A percentile compares a stretch with the other conserved stretches of the same genome.
phyloP scores from a whole-genome alignment of 2,888 invertebrate genomes.

The Aspidiotus destructor region DNA sequence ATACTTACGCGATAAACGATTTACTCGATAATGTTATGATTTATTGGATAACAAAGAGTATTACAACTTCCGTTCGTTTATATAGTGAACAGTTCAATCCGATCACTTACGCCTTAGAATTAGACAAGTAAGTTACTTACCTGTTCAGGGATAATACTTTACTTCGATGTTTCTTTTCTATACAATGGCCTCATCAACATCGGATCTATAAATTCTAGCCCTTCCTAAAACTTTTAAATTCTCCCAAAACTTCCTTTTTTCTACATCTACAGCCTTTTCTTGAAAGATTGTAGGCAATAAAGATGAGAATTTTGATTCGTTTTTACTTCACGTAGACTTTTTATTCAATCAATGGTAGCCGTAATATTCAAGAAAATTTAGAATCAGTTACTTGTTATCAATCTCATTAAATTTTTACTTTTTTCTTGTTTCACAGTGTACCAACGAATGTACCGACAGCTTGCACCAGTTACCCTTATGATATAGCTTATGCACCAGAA shows the following conservation, averaged over 20 bases:
- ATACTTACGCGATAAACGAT: slow-evolving; percentile 57
- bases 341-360: too few relatives aligned
- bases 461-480: slow-evolving; percentile 63
- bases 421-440: slow-evolving; percentile 46
- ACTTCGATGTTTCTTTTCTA: not conserved
- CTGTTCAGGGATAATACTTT: not conserved
- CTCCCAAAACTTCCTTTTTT: too few relatives aligned
- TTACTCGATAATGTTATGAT: slow-evolving; percentile 69
- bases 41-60: slow-evolving; percentile 66
- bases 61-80: slow-evolving; percentile 62
- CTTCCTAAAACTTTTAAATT: too few relatives aligned
- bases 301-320: too few relatives aligned
- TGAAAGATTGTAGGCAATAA: too few relatives aligned
- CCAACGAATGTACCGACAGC: slow-evolving; percentile 61
- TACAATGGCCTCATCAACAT: not conserved
- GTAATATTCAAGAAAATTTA: too few relatives aligned
- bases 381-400: too few relatives aligned
- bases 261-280: too few relatives aligned
- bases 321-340: too few relatives aligned
- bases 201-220: too few relatives aligned
- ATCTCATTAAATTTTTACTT: too few relatives aligned
- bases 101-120: slow-evolving; percentile 5
- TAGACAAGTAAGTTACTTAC: slow-evolving; percentile 21
- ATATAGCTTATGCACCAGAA: slow-evolving; percentile 53
- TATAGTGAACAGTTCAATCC: slow-evolving; percentile 54